A percentile compares a stretch with the other conserved stretches of the same genome.
Evolutionary conservation across 2,113 vertebrate species (phyloP).

Genomic region (Ceuthmochares aereus): DNA sequence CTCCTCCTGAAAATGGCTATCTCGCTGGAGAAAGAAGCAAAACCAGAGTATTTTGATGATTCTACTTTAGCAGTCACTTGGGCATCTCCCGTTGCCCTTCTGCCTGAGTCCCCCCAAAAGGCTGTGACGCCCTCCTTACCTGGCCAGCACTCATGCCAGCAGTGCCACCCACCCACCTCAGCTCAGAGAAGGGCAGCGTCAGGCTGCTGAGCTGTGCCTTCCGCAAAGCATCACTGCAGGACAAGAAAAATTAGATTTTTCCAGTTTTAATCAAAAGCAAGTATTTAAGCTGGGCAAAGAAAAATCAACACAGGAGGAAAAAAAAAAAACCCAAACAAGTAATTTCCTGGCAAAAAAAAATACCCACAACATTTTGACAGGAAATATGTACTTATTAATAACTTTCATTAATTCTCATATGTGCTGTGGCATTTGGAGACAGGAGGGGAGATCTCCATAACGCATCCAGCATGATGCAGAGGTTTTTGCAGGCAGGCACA

Average conservation of each 20-base stretch:
- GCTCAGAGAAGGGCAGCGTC: rapidly evolving
- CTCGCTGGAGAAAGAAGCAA: not conserved
- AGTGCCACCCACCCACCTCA: not conserved
- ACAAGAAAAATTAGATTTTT: not conserved
- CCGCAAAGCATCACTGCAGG: not conserved
- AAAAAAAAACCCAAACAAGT: not conserved
- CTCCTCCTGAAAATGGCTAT: rapidly evolving
- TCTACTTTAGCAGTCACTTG: not conserved
- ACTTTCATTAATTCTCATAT: not conserved
- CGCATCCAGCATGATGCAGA: not conserved
- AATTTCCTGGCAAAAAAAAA: not conserved
- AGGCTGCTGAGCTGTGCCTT: not conserved
- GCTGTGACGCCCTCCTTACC: rapidly evolving
- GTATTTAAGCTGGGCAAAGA: not conserved
- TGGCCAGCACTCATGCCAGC: not conserved
- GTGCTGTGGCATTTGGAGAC: not conserved
- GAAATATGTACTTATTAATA: not conserved
- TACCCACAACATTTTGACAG: not conserved
- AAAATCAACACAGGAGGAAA: not conserved
- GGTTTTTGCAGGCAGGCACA: not conserved
- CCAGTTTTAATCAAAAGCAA: not conserved
- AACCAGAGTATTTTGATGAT: not conserved
- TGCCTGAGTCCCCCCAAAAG: not conserved
- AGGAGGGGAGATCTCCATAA: not conserved
- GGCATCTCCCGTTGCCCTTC: not conserved